phyloP scores from a whole-genome alignment of 2,113 vertebrate species.

The Sinocyclocheilus anophthalmus region DNA sequence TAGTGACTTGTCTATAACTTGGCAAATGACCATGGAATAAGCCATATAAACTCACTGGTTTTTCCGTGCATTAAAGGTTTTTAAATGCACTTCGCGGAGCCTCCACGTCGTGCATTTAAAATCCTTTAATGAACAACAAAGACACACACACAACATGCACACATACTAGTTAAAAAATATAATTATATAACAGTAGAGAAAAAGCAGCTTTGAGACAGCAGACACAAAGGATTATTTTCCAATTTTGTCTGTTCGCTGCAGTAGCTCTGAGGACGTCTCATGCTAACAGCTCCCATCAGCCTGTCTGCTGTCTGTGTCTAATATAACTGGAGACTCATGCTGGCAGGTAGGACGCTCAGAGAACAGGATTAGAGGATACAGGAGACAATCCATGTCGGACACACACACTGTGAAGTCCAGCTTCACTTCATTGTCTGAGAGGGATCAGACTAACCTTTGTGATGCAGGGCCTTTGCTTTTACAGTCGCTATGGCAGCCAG shows the following conservation, averaged over 20 bases:
- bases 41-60: too few species aligned
- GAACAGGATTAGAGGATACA: conserved; percentile 10
- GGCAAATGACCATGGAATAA: too few species aligned
- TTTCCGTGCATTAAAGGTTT: too few species aligned
- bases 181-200: background rate
- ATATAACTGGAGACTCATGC: background rate
- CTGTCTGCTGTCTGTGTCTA: conserved; percentile 12
- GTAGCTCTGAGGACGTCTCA: conserved; percentile 5
- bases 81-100: too few species aligned
- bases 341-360: conserved; percentile 2
- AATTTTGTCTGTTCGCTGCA: background rate
- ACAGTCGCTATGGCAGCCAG: conserved; percentile 9
- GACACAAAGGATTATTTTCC: background rate
- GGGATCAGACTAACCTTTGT: conserved; percentile 11
- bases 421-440: conserved; percentile 21
- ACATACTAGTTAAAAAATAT: background rate
- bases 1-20: too few species aligned
- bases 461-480: background rate
- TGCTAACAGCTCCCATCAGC: conserved; percentile 8
- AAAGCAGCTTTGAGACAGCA: background rate
- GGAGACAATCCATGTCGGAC: background rate
- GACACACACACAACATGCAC: too few species aligned
- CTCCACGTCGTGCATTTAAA: too few species aligned
- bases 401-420: conserved; percentile 22
- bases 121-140: too few species aligned